Conservation (phyloP, 2,888 invertebrate species). For the Allygus modestus region DNA sequence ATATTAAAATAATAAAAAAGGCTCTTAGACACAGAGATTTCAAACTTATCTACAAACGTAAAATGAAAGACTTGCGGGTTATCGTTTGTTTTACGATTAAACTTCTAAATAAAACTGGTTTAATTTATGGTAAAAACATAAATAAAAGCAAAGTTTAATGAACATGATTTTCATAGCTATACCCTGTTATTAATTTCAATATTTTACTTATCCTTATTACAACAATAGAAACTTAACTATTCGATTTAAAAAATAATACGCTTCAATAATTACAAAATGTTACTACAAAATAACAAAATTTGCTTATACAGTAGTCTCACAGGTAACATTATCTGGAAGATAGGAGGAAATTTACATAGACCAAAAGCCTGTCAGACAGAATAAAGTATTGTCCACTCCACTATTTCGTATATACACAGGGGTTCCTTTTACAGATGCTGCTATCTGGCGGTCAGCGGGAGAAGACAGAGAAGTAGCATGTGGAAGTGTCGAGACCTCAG, state of each 20-base stretch:
- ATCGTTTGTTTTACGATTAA: background rate
- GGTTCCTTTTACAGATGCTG: background rate
- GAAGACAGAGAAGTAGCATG: background rate
- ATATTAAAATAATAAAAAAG: no score
- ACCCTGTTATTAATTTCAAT: constrained; percentile 9
- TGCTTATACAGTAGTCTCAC: background rate
- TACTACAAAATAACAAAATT: background rate
- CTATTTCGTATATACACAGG: constrained; percentile 7
- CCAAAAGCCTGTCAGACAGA: constrained; percentile 3
- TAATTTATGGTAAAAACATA: background rate
- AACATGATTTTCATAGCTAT: background rate
- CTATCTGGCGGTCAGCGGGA: constrained; percentile 33
- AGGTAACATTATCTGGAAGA: constrained; percentile 44
- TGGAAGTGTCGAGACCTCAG: background rate
- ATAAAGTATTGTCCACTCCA: constrained; percentile 27
- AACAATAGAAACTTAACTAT: no score
- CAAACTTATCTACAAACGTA: constrained; percentile 5
- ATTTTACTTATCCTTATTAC: background rate
- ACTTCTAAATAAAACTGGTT: background rate
- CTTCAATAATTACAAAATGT: background rate
- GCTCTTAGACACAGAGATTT: no score
- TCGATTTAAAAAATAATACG: no score
- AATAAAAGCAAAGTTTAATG: background rate
- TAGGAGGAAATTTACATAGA: constrained; percentile 29
- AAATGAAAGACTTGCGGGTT: constrained; percentile 10